phyloP scores from a whole-genome alignment of 2,113 vertebrate genomes.

The Myxocyprinus asiaticus region DNA sequence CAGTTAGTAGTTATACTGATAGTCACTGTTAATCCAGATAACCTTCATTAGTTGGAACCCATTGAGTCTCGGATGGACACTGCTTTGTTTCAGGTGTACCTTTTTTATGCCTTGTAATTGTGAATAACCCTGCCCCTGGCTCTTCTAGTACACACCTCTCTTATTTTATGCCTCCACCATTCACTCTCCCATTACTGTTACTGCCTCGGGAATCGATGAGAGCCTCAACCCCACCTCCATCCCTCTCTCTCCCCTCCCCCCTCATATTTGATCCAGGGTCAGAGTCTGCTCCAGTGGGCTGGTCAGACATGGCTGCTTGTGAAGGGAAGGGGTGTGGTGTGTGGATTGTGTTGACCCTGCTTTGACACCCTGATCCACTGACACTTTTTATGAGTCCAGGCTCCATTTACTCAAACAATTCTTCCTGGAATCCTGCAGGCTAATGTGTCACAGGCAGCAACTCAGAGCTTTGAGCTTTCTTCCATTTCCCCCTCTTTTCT shows the following conservation, averaged over 20 bases:
- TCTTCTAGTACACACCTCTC: not conserved
- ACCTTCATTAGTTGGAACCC: not conserved
- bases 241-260: not conserved
- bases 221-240: not conserved
- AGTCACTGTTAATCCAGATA: no score
- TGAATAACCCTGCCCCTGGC: not conserved
- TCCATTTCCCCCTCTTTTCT: not conserved
- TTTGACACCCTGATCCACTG: conserved; percentile 62
- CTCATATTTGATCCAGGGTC: conserved; percentile 8
- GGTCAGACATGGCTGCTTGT: conserved; percentile 15
- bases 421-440: conserved; percentile 58
- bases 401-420: conserved; percentile 60
- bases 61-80: no score
- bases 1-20: no score
- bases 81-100: not conserved
- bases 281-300: not conserved
- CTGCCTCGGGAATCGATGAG: conserved; percentile 2
- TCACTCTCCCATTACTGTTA: not conserved
- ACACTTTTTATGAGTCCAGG: conserved; percentile 66
- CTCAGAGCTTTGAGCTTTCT: no score
- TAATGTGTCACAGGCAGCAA: conserved; percentile 45
- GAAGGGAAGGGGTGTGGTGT: conserved; percentile 39
- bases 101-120: not conserved
- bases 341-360: conserved; percentile 64
- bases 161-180: not conserved